Base-by-base conservation (phyloP, 2,888 invertebrate species). In the Leuctra nigra region DNA sequence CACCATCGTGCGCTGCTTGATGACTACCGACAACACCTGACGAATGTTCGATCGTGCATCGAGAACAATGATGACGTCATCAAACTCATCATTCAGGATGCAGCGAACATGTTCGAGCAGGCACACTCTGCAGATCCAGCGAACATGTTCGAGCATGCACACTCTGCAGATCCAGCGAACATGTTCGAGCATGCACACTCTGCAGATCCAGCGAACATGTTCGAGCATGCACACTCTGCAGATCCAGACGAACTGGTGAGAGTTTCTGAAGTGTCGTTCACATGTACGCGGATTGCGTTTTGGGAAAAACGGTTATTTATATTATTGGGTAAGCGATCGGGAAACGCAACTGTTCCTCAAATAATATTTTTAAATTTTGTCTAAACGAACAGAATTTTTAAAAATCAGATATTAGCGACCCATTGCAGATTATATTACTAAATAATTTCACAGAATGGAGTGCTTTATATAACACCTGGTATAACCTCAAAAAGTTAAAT, bases 71-170 rank as follows among this genome's bases (percentile, higher is more conserved):
- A 75, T 59, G 74, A 77, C 61, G 74, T 84, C 61, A 72, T 84
- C 35, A 83, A 86, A 59, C 71, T 84, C 22, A 86, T 93, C 39
- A 81, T 90, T 41, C 79, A 84, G 68, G 83, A 91, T 70, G 89
- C 86, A n/a, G 82, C 86, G 48, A 81, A 81, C 33, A 86, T 93
- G 75, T 92, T 93, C 70, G 90, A 88, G 70, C 93, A 91, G 69
- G 83, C 82, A 35, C 70, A 68, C 58, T 73, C 39, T 61, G 18
- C 61, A 63, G 53, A 62, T 64, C 25, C 63, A 60, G 55, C 61
- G 59, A 24, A 61, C 23, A 24, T 33, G 35, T 53, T 57, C 70
- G 90, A 88, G 70, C 93, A 91, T 69, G 83, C 82, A 35, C 70
- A 68, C 58, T 73, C 39, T 61, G 18, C 61, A 63, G 53, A 62